Conservation (phyloP, 2,888 invertebrate genomes). For the Omphaloscelis lunosa region DNA sequence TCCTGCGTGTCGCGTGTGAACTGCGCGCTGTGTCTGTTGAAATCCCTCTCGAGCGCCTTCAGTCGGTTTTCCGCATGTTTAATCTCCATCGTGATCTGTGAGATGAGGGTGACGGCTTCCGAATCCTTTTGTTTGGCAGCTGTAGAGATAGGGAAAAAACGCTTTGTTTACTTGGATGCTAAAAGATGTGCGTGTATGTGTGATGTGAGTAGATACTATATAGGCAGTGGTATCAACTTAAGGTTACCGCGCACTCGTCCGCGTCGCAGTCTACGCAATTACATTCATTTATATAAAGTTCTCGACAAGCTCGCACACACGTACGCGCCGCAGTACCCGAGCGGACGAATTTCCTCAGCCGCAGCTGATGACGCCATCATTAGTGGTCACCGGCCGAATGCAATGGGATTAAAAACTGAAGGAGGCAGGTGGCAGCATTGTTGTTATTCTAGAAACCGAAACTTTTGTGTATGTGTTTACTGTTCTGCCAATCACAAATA, state of each 20-base stretch:
- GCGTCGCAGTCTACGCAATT: neutral
- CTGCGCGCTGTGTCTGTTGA: constrained; percentile 92
- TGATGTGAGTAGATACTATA: neutral
- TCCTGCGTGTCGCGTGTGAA: constrained; percentile 92
- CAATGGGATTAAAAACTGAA: neutral
- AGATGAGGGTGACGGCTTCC: constrained; percentile 94
- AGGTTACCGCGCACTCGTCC: neutral
- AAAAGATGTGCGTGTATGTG: neutral
- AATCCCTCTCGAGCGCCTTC: constrained; percentile 92
- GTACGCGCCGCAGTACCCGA: neutral
- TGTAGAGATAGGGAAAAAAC: constrained; percentile 69
- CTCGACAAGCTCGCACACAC: neutral
- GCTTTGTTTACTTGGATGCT: neutral
- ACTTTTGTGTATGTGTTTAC: neutral
- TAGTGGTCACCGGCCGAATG: neutral
- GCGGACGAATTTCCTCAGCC: neutral
- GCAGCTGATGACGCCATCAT: neutral
- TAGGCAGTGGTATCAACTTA: neutral
- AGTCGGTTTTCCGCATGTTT: constrained; percentile 92
- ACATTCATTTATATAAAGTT: neutral
- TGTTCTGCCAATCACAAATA: no score
- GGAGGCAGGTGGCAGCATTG: neutral
- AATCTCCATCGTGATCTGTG: constrained; percentile 94
- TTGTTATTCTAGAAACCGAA: neutral
- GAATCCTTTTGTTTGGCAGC: constrained; percentile 94